phyloP scores from a whole-genome alignment of 2,888 invertebrate genomes.

The Tupiocoris notatus region DNA sequence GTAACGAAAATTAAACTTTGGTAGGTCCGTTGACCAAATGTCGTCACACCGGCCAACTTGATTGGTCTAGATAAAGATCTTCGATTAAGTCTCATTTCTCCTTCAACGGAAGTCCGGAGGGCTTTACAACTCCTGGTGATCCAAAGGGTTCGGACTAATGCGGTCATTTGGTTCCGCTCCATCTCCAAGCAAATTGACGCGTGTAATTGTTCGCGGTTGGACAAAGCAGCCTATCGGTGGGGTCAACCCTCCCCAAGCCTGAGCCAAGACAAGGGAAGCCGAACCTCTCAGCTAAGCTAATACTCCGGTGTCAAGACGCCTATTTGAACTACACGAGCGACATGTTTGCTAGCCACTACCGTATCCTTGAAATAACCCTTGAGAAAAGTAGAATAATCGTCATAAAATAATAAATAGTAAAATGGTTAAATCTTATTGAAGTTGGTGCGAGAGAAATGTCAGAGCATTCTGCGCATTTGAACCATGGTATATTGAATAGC shows the following conservation, averaged over 20 bases:
- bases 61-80: conserved; percentile 27
- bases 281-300: background rate
- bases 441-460: too few species aligned
- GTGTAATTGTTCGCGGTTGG: conserved; percentile 33
- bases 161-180: conserved; percentile 28
- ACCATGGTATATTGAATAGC: too few species aligned
- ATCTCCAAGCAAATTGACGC: conserved; percentile 31
- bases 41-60: too few species aligned
- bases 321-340: background rate
- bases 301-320: background rate
- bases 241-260: background rate
- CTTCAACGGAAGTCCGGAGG: too few species aligned
- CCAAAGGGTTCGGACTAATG: background rate
- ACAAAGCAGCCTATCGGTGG: conserved; percentile 22
- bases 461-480: too few species aligned
- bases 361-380: background rate
- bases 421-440: too few species aligned
- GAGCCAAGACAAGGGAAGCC: background rate
- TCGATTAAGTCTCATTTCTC: conserved; percentile 12
- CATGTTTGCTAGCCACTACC: background rate
- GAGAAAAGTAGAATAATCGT: background rate
- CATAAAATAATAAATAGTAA: too few species aligned
- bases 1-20: too few species aligned
- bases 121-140: background rate
- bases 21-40: too few species aligned